Percentiles rank a stretch among this genome's conserved stretches.
These are phyloP conservation scores for Rattus norvegicus DNA, from an alignment of 2,113 vertebrate species.

Conservation along the genomic window GRCr8 NC_086039.1:138515001-138515500, in stretches of 20 bases:
- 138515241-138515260: neutral
- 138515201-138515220: neutral
- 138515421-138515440: neutral
- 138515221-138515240: too few species aligned
- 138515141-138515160: too few species aligned
- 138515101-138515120: too few species aligned
- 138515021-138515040: too few species aligned
- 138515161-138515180: neutral
- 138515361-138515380: neutral
- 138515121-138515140: too few species aligned
- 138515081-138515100: too few species aligned
- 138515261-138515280: neutral
- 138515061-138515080: too few species aligned
- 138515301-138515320: neutral
- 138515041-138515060: too few species aligned
- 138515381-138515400: neutral
- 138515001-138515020: neutral
- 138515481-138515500: too few species aligned
- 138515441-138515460: neutral
- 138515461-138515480: neutral
- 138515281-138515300: neutral
- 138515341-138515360: neutral
- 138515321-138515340: neutral
- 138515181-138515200: neutral
- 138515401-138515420: neutral